Conservation (phyloP, 2,113 vertebrate genomes). For the Sigmodon hispidus region DNA sequence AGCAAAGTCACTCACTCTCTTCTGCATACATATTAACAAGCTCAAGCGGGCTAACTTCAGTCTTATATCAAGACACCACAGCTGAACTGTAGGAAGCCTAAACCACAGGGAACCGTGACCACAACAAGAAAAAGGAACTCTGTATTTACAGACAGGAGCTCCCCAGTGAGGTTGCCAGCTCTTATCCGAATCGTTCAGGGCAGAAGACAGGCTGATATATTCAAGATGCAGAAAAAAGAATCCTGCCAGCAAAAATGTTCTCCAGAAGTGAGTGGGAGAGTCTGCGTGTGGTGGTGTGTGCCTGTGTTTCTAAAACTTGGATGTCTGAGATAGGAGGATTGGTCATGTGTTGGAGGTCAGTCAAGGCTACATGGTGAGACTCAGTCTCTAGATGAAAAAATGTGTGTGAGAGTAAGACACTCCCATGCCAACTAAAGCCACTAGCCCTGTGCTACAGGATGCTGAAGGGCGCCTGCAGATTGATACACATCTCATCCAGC, state of each 20-base stretch:
- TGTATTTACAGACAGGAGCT: background rate
- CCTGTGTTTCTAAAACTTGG: background rate
- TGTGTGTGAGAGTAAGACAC: background rate
- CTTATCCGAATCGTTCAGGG: background rate
- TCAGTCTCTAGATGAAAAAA: too few species aligned
- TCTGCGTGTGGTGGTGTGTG: background rate
- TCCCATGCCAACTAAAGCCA: background rate
- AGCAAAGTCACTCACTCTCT: conserved; percentile 66
- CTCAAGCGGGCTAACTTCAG: background rate
- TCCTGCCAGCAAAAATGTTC: background rate
- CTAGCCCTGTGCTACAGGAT: background rate
- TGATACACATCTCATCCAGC: background rate
- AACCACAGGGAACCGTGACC: background rate
- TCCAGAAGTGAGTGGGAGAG: background rate
- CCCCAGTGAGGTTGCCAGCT: background rate
- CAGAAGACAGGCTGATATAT: background rate
- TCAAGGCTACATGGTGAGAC: background rate
- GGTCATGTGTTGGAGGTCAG: background rate
- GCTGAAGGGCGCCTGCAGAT: background rate
- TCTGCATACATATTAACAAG: background rate
- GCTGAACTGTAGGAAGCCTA: background rate
- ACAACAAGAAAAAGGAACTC: background rate
- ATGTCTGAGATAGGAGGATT: background rate
- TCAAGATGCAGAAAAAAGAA: background rate
- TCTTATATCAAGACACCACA: background rate